phyloP scores from a whole-genome alignment of 2,888 invertebrate species.

The Rhodophaea formosa region DNA sequence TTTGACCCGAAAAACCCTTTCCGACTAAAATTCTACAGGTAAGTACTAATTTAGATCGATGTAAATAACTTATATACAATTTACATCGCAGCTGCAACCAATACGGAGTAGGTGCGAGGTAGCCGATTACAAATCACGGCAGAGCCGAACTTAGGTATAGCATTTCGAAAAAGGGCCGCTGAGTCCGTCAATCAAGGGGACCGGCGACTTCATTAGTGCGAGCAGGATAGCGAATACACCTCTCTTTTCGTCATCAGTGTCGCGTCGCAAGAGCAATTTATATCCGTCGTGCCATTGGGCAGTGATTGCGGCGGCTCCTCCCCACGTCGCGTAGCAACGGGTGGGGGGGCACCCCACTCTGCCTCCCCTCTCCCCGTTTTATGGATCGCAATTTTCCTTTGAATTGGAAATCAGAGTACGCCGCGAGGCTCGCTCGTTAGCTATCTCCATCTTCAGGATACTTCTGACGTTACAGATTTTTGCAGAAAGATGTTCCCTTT shows the following conservation, averaged over 20 bases:
- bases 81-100: conserved; percentile 33
- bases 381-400: conserved; percentile 82
- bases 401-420: conserved; percentile 81
- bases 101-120: conserved; percentile 39
- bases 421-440: conserved; percentile 73
- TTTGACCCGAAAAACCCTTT: no score
- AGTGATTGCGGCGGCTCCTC: conserved; percentile 82
- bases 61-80: not conserved
- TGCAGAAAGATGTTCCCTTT: conserved; percentile 69
- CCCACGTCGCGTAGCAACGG: conserved; percentile 84
- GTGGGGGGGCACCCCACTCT: conserved; percentile 58
- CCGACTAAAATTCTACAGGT: no score
- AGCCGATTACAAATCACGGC: conserved; percentile 69
- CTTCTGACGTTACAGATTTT: conserved; percentile 71
- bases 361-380: conserved; percentile 60
- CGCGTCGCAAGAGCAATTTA: conserved; percentile 79
- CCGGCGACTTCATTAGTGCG: conserved; percentile 76
- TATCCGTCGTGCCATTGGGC: conserved; percentile 82
- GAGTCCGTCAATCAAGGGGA: conserved; percentile 75
- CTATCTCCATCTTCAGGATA: conserved; percentile 72
- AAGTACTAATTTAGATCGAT: not conserved
- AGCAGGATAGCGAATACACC: conserved; percentile 44
- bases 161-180: conserved; percentile 69
- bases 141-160: conserved; percentile 62
- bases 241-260: conserved; percentile 67